A percentile compares a stretch with the other conserved stretches of the same genome.
Evolutionary conservation across 2,888 invertebrate genomes (phyloP).

Genomic region (Trissolcus brochymenae): DNA sequence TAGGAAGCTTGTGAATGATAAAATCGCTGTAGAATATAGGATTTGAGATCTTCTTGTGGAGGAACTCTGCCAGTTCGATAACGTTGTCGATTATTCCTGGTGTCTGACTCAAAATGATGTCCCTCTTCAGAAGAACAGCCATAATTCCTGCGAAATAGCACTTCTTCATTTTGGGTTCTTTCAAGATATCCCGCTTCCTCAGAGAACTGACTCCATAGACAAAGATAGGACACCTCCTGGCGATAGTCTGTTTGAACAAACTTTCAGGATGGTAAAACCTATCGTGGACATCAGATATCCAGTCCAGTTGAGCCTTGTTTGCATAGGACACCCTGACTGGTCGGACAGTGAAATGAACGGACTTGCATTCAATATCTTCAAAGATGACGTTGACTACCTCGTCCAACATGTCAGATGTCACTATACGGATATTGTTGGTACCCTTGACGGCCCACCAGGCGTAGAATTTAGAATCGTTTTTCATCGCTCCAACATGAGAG

Average conservation of each 20-base stretch:
- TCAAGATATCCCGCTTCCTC: conserved; percentile 62
- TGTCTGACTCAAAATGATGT: conserved; percentile 69
- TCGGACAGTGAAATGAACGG: conserved; percentile 59
- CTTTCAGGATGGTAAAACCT: conserved; percentile 62
- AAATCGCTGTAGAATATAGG: conserved; percentile 68
- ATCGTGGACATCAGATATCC: conserved; percentile 60
- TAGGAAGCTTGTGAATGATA: conserved; percentile 66
- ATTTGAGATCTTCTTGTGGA: conserved; percentile 66
- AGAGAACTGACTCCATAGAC: conserved; percentile 66
- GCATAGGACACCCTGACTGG: conserved; percentile 67
- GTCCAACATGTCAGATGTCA: conserved; percentile 63
- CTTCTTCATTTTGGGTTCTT: conserved; percentile 68
- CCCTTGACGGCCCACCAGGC: conserved; percentile 70
- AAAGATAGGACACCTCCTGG: conserved; percentile 65
- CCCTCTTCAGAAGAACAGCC: conserved; percentile 68
- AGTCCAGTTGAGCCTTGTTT: conserved; percentile 68
- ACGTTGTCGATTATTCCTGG: conserved; percentile 69
- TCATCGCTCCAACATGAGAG: conserved; percentile 68
- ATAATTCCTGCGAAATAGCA: conserved; percentile 72
- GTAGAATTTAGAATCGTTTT: conserved; percentile 64
- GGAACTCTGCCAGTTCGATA: conserved; percentile 66
- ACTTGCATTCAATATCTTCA: conserved; percentile 53
- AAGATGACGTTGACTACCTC: conserved; percentile 68
- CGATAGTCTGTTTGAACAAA: conserved; percentile 64
- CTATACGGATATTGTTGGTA: conserved; percentile 66